A percentile compares a stretch with the other conserved stretches of the same genome.
Evolutionary conservation across 2,797 vertebrate species (phyloP).

Genomic region (Acestrorhynchus altus): DNA sequence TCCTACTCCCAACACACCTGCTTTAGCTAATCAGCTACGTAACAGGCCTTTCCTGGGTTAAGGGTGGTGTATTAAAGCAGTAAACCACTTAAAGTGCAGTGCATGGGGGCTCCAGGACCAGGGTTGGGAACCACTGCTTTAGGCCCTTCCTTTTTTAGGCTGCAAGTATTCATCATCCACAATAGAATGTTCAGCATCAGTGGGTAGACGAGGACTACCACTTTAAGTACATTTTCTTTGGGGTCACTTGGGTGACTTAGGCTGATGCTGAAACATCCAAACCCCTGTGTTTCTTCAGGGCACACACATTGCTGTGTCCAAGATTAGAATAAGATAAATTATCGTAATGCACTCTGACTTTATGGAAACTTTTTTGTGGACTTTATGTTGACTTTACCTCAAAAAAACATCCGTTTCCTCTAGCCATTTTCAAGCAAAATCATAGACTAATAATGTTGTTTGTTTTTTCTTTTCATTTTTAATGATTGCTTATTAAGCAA

Average conservation of each 20-base stretch:
- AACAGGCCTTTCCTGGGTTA: too few species aligned
- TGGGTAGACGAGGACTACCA: not conserved
- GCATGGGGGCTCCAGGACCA: too few species aligned
- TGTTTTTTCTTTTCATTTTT: too few species aligned
- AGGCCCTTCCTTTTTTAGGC: not conserved
- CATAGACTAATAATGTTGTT: not conserved
- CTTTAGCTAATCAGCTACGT: too few species aligned
- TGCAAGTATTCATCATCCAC: not conserved
- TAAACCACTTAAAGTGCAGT: too few species aligned
- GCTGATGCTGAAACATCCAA: conserved; percentile 1
- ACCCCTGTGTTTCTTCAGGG: not conserved
- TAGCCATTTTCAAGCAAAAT: not conserved
- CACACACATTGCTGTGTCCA: not conserved
- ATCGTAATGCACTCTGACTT: not conserved
- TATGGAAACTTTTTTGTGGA: too few species aligned
- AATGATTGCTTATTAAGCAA: too few species aligned
- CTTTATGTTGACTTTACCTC: not conserved
- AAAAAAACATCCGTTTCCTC: not conserved
- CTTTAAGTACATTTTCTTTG: not conserved
- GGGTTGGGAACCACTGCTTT: too few species aligned
- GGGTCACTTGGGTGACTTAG: not conserved
- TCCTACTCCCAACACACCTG: too few species aligned
- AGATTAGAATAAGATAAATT: conserved; percentile 2
- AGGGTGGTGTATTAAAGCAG: too few species aligned
- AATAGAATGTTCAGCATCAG: not conserved